These are phyloP conservation scores for Microtus montanus DNA, from an alignment of 2,113 vertebrate species.

Conservation along the genomic window DNA sequence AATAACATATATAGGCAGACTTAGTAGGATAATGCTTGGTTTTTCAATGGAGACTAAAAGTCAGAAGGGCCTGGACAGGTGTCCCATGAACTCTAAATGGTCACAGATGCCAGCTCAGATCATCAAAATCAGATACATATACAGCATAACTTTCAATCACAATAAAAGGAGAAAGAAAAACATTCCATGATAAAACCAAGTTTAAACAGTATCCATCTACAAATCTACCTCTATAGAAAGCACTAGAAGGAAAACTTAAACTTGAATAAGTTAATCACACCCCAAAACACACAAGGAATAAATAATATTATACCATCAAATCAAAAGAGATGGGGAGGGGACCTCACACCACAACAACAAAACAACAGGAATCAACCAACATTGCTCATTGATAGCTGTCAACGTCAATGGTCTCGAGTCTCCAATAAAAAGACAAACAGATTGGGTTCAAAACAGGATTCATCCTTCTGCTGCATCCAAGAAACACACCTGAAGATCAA, in stretches of 20 bases:
- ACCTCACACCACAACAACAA: not conserved
- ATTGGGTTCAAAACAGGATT: not conserved
- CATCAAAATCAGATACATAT: too few species aligned
- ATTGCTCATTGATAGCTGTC: not conserved
- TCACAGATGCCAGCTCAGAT: not conserved
- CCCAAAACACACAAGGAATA: not conserved
- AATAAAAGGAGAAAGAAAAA: not conserved
- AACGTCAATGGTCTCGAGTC: not conserved
- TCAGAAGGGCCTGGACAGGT: not conserved
- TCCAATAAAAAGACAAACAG: not conserved
- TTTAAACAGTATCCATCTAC: not conserved
- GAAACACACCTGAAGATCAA: not conserved
- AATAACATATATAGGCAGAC: not conserved
- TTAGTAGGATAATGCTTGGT: not conserved
- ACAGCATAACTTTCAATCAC: not conserved
- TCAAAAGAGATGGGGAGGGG: not conserved
- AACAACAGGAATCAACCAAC: not conserved
- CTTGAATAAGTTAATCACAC: not conserved
- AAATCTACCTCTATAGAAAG: not conserved
- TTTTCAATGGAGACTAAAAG: not conserved
- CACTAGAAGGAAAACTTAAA: not conserved
- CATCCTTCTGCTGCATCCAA: not conserved
- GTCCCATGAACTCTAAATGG: not conserved
- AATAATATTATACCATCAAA: not conserved
- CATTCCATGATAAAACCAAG: not conserved